These are phyloP conservation scores for Andrena praecox DNA, from an alignment of 2,888 invertebrate genomes.

Conservation along the genomic window DNA sequence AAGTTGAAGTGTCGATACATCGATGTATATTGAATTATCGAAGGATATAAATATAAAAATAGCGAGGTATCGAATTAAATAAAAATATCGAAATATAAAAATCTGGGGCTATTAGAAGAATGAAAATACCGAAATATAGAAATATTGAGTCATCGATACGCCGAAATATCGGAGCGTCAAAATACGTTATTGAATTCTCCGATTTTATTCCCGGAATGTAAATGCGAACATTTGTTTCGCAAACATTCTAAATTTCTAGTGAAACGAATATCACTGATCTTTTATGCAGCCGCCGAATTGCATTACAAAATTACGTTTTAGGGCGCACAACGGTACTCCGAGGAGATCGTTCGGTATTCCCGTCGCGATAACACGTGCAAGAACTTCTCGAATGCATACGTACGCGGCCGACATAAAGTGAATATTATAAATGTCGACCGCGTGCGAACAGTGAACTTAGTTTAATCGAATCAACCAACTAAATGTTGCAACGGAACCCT, in stretches of 20 bases:
- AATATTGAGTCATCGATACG: neutral
- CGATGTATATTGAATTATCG: neutral
- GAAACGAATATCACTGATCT: neutral
- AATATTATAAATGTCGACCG: slow-evolving; percentile 75
- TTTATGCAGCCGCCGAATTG: neutral
- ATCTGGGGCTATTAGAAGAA: neutral
- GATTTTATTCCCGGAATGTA: neutral
- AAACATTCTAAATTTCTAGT: neutral
- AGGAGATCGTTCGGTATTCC: slow-evolving; percentile 57
- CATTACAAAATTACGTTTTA: slow-evolving; percentile 28
- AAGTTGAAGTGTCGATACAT: no score
- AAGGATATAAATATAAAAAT: neutral
- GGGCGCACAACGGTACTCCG: neutral
- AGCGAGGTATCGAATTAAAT: neutral
- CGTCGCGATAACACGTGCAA: slow-evolving; percentile 64
- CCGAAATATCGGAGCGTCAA: neutral
- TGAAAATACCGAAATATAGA: neutral
- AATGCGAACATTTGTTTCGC: neutral
- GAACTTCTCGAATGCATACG: slow-evolving; percentile 63
- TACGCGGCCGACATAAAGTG: slow-evolving; percentile 66
- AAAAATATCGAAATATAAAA: neutral
- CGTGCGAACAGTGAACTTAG: slow-evolving; percentile 76
- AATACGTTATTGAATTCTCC: neutral
- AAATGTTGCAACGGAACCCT: slow-evolving; percentile 51
- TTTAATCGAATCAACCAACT: slow-evolving; percentile 74